Evolutionary conservation across 2,113 vertebrate species (phyloP), one percentile per base, ranked within the genome.

Genomic region (Charadrius vociferus): DNA sequence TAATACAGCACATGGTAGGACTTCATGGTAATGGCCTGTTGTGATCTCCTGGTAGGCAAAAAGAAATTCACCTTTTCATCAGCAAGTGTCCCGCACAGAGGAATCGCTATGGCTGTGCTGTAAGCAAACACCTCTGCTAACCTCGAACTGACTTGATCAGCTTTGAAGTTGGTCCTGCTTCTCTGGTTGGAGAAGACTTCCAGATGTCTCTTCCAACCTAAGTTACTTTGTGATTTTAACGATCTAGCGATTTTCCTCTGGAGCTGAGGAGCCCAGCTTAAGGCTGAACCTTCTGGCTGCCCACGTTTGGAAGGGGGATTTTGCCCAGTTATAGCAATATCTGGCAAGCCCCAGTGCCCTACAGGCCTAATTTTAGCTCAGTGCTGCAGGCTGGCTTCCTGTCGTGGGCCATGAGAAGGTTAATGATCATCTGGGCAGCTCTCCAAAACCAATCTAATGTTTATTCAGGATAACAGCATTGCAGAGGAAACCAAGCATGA

Each of bases 401-500:
- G 79, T 92, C 63, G 52, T 34, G 87, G 96, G 79, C 88, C 94
- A 95, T 71, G 85, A 95, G 90, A 90, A 95, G 95, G 95, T 96
- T 96, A 97, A 97, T 95, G 96, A 97, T 92, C 74, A 82, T 90
- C 96, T 94, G 92, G 96, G 96, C 96, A 95, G 88, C 71, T 78
- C 81, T 92, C 96, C 93, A 97, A 92, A 90, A 30, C 74, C 82
- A 93, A 90, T 71, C 90, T 94, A 90, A 94, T 97, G 95, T 97
- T 97, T 97, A 95, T 97, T 97, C 95, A 96, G 95, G 79, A 90
- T 77, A 96, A 87, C 95, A 97, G 92, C 95, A 96, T 90, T 97
- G 96, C 95, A 83, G 97, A 91, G 90, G 79, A 96, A 95, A 80
- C 75, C 93, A 86, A 91, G 95, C 29, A 3, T 93, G 90, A 90